Evolutionary conservation across 2,797 vertebrate genomes (phyloP).

Genomic region (Chelidonichthys spinosus): DNA sequence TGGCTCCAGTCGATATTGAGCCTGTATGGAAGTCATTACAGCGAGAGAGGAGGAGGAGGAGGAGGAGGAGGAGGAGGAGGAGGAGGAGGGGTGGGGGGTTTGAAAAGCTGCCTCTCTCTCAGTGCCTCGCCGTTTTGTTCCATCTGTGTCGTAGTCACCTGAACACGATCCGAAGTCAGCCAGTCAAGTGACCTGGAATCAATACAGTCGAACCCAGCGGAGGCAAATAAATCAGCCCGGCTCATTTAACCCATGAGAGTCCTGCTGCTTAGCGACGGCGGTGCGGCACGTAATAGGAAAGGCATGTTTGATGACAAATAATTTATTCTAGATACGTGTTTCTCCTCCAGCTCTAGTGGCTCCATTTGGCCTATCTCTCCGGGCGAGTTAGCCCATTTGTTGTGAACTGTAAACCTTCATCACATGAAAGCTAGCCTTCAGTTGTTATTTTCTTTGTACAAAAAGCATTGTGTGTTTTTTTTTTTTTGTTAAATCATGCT

Average conservation of each 20-base stretch:
- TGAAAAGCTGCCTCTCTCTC: constrained; percentile 55
- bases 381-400: constrained; percentile 32
- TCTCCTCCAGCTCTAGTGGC: constrained; percentile 42
- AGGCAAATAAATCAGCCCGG: constrained; percentile 74
- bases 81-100: no score
- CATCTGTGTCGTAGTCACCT: constrained; percentile 79
- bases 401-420: constrained; percentile 31
- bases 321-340: constrained; percentile 56
- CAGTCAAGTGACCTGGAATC: constrained; percentile 81
- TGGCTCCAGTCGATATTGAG: constrained; percentile 52
- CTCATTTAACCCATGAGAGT: constrained; percentile 71
- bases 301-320: constrained; percentile 71
- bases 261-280: constrained; percentile 44
- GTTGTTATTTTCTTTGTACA: constrained; percentile 1
- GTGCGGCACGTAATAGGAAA: constrained; percentile 43
- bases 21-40: constrained; percentile 76
- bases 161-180: constrained; percentile 76
- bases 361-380: constrained; percentile 25
- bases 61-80: no score
- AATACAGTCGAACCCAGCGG: constrained; percentile 72
- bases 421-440: constrained; percentile 32
- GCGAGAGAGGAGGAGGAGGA: background rate
- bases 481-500: background rate
- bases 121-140: constrained; percentile 64
- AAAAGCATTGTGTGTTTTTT: constrained; percentile 23